Conservation (phyloP, 1,140 invertebrate species). For the Sminthurides bifidus region DNA sequence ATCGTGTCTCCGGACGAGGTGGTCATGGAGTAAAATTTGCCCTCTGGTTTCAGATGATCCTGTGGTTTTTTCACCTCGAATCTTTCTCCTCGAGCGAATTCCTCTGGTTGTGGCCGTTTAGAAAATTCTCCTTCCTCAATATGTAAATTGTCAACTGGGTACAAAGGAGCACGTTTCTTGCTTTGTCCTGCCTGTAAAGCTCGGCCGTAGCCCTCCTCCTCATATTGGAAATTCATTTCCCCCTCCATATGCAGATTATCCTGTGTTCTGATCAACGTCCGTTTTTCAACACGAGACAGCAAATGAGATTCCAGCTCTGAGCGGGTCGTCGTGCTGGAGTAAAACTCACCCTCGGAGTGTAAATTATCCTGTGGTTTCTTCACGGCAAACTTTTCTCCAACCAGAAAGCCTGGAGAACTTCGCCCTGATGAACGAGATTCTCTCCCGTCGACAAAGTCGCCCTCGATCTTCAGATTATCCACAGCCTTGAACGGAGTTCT, state of each 20-base stretch:
- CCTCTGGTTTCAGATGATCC: conserved; percentile 41
- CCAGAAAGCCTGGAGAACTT: no score
- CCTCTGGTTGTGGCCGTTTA: background rate
- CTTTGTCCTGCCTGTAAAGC: conserved; percentile 41
- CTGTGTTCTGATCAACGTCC: conserved; percentile 37
- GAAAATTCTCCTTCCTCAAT: conserved; percentile 41
- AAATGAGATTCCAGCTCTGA: conserved; percentile 40
- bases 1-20: conserved; percentile 14
- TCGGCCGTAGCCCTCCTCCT: conserved; percentile 35
- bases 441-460: conserved; percentile 41
- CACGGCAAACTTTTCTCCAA: conserved; percentile 41
- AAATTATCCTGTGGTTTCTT: conserved; percentile 42
- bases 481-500: conserved; percentile 43
- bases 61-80: conserved; percentile 37
- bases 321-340: conserved; percentile 18
- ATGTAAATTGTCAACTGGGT: conserved; percentile 40
- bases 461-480: conserved; percentile 47
- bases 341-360: conserved; percentile 29
- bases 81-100: background rate
- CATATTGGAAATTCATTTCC: conserved; percentile 32
- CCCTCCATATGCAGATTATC: conserved; percentile 42
- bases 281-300: background rate
- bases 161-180: conserved; percentile 46
- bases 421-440: conserved; percentile 39
- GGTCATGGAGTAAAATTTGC: conserved; percentile 27